Conservation (phyloP, 2,797 vertebrate genomes). For the Anas capensis region DNA sequence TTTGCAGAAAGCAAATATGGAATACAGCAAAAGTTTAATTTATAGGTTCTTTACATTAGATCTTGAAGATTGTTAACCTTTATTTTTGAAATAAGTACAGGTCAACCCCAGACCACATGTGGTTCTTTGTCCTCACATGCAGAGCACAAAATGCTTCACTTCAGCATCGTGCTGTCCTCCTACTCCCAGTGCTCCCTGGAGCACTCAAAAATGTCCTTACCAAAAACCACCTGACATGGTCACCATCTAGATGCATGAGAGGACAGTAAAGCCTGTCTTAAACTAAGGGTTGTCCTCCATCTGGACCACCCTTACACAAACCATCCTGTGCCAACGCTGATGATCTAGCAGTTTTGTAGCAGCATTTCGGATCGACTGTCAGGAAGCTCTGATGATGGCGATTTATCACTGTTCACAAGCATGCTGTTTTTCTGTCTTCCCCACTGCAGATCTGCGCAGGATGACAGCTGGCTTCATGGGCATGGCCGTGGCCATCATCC, state of each 20-base stretch:
- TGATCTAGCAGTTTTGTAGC: neutral
- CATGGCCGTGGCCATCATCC: slow-evolving; percentile 98
- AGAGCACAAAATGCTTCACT: neutral
- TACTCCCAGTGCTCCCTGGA: neutral
- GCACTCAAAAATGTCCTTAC: accelerated
- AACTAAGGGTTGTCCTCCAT: neutral
- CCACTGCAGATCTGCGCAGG: slow-evolving; percentile 89
- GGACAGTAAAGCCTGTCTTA: neutral
- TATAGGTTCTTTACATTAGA: neutral
- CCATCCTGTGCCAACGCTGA: neutral
- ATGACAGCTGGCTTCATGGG: slow-evolving; percentile 99
- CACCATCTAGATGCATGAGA: neutral
- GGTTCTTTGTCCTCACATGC: neutral
- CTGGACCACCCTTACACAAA: neutral
- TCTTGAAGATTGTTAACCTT: neutral
- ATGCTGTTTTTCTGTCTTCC: slow-evolving; percentile 23
- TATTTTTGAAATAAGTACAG: neutral
- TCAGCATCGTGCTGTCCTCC: neutral
- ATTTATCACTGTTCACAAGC: neutral
- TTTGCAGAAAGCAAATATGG: neutral
- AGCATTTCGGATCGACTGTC: neutral
- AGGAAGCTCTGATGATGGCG: neutral
- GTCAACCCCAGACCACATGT: neutral
- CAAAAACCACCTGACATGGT: neutral
- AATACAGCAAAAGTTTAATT: neutral